Conservation (phyloP, 2,888 invertebrate species). For the Lamproptera curius region DNA sequence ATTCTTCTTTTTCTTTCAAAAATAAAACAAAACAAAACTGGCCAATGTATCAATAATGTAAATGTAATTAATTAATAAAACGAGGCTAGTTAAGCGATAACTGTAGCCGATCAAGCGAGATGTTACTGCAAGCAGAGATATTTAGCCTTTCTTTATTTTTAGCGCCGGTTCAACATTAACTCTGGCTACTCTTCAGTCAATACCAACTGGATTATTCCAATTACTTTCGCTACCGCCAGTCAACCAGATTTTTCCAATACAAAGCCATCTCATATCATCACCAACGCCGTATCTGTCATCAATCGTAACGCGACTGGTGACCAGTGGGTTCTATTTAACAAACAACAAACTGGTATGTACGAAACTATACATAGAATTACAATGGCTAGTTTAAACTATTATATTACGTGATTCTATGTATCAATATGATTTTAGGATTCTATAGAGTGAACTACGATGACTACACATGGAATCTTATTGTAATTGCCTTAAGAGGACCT, state of each 20-base stretch:
- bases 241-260: conserved; percentile 60
- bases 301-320: conserved; percentile 48
- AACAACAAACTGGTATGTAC: conserved; percentile 76
- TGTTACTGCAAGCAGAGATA: no score
- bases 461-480: conserved; percentile 75
- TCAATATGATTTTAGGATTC: conserved; percentile 66
- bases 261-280: conserved; percentile 59
- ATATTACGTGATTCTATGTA: no score
- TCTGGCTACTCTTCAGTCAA: conserved; percentile 43
- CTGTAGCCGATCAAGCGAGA: no score
- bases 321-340: conserved; percentile 80
- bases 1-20: background rate
- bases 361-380: no score
- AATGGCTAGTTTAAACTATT: no score
- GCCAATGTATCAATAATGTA: no score
- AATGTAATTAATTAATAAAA: background rate
- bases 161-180: conserved; percentile 74
- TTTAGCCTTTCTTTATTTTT: conserved; percentile 19
- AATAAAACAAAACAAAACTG: no score
- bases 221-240: conserved; percentile 57
- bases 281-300: conserved; percentile 42
- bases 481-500: conserved; percentile 52
- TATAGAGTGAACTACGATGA: conserved; percentile 83
- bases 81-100: background rate
- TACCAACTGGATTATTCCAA: conserved; percentile 60